These are phyloP conservation scores for Acestrorhynchus altus DNA, from an alignment of 2,797 vertebrate genomes.

Conservation along the genomic window DNA sequence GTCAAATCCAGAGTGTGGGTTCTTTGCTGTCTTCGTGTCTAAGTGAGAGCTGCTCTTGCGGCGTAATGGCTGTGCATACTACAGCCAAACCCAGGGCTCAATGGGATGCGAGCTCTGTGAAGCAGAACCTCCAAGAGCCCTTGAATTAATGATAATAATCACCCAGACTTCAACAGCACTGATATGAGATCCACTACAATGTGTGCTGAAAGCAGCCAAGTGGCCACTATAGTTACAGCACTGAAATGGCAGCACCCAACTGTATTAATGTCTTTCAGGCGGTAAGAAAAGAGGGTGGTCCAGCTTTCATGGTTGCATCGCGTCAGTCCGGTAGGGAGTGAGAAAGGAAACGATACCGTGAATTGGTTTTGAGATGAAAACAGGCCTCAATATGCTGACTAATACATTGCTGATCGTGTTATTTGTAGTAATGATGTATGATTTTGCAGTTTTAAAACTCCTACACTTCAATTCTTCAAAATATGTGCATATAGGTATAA, in stretches of 20 bases:
- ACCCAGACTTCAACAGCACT: constrained; percentile 22
- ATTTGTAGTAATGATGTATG: no score
- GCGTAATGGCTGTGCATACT: constrained; percentile 4
- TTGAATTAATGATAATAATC: constrained; percentile 51
- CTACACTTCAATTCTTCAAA: no score
- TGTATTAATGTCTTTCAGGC: constrained; percentile 17
- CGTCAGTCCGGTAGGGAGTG: background rate
- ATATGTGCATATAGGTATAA: no score
- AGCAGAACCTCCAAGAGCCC: constrained; percentile 29
- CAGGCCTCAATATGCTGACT: background rate
- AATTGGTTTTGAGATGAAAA: background rate
- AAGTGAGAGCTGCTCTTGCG: background rate
- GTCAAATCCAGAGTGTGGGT: constrained; percentile 19
- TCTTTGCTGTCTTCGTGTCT: background rate
- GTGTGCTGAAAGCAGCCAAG: constrained; percentile 28
- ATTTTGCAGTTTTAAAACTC: no score
- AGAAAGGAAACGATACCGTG: background rate
- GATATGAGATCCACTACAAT: constrained; percentile 48
- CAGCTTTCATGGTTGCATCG: constrained; percentile 11
- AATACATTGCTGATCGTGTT: background rate
- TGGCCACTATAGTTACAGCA: constrained; percentile 24
- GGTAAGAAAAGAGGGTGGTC: background rate
- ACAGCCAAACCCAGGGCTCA: background rate
- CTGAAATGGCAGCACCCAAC: constrained; percentile 20
- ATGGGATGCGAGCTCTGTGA: constrained; percentile 25